Evolutionary conservation across 2,888 invertebrate species (phyloP), one percentile per base, ranked within the genome.

Genomic region (Meta bourneti): DNA sequence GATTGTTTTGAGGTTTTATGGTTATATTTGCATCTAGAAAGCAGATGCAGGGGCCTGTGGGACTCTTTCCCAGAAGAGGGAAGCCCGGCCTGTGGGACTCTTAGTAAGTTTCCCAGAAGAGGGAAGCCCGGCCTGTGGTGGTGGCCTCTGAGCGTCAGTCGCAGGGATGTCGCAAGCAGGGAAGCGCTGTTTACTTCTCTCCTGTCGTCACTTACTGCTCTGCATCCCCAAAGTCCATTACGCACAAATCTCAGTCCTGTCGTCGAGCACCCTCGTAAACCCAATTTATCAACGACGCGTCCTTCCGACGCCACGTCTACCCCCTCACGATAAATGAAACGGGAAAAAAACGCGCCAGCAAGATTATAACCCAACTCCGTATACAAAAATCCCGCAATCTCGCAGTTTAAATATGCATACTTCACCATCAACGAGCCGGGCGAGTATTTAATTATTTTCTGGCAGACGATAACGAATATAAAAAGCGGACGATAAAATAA

Each of bases 271-370:
- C 75, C 48, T 75, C 34, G 75, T 75, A 75, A 75, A 75, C 51
- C 71, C 81, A 82, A 85, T 85, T 85, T 77, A 85, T 85, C 85
- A 85, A 77, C 75, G 49, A 85, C 84, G 75, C 77, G 70, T n/a
- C 77, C 72, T 71, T 72, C 82, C 54, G 48, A 11, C 75, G 75
- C 48, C 74, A 61, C 74, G 75, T 20, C 79, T 77, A 72, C 19
- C 20, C 19, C 34, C 72, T 19, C 6, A 71, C 48, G 49, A 71
- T 79, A n/a, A 54, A 61, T 5, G 48, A 11, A 48, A 20, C 5
- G 51, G 16, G 49, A 79, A 79, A 79, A 52, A 19, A 19, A 19
- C 2, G 8, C 4, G 1, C 34, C 34, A 34, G 34, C 34, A 34
- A 34, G 34, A 34, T 34, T 34, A 34, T 4, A 34, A 34, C 34